Conservation (phyloP, 2,797 vertebrate genomes). For the Poeciliopsis paucimaculata region DNA sequence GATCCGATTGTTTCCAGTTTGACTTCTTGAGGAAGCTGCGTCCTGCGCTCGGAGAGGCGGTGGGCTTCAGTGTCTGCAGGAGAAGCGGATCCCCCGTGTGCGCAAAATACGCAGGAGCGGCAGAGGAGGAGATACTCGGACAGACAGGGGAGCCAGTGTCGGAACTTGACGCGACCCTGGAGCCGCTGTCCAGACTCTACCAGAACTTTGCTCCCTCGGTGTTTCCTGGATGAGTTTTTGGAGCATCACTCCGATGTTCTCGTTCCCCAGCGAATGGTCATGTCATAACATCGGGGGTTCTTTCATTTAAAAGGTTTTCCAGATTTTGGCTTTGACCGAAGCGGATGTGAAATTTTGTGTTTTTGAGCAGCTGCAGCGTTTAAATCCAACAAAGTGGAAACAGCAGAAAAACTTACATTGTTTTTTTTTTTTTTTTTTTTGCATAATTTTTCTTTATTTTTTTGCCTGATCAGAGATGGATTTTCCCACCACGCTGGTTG, state of each 20-base stretch:
- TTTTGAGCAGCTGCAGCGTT: constrained; percentile 14
- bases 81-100: constrained; percentile 41
- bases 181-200: constrained; percentile 42
- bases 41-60: not conserved
- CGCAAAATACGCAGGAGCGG: constrained; percentile 43
- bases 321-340: constrained; percentile 19
- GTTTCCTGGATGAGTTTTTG: constrained; percentile 29
- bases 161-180: constrained; percentile 45
- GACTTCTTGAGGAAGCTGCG: not conserved
- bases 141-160: constrained; percentile 12
- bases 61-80: constrained; percentile 18
- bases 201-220: constrained; percentile 46
- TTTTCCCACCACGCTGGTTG: constrained; percentile 81
- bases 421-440: not conserved
- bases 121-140: constrained; percentile 13
- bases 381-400: constrained; percentile 21
- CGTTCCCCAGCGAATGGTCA: constrained; percentile 33
- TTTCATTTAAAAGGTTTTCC: constrained; percentile 27
- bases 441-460: not conserved
- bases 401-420: constrained; percentile 32
- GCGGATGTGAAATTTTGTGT: constrained; percentile 39
- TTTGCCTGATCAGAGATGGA: constrained; percentile 81
- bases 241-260: not conserved
- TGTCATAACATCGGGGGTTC: not conserved
- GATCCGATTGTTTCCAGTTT: not conserved